Conservation (phyloP, 2,113 vertebrate species). For the Desmodus rotundus region DNA sequence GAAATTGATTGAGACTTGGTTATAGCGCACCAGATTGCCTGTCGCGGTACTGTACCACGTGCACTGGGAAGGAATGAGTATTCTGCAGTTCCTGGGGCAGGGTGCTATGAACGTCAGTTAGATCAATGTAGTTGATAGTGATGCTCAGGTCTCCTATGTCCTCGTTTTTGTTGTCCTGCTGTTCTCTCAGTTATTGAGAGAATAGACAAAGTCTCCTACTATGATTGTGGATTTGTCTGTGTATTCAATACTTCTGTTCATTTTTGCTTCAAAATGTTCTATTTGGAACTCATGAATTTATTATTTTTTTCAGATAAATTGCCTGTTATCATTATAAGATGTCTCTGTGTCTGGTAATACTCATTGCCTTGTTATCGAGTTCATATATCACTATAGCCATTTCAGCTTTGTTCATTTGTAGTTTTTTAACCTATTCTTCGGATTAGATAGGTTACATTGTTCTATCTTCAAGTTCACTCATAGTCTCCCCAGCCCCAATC, state of each 20-base stretch:
- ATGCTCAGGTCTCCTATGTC: background rate
- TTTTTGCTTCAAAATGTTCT: background rate
- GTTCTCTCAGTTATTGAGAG: background rate
- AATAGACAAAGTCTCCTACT: background rate
- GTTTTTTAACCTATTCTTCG: background rate
- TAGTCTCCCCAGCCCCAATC: background rate
- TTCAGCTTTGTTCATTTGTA: background rate
- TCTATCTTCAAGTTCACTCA: background rate
- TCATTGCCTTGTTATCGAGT: background rate
- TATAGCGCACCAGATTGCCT: background rate
- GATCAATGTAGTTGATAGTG: background rate
- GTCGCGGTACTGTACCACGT: background rate
- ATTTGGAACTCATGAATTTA: background rate
- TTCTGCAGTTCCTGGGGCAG: background rate
- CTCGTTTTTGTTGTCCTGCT: background rate
- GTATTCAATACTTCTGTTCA: background rate
- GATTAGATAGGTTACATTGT: background rate
- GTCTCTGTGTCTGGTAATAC: background rate
- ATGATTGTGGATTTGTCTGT: background rate
- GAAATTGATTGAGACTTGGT: background rate
- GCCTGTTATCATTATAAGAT: background rate
- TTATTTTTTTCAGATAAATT: background rate
- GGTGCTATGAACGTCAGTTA: background rate
- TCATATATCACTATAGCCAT: background rate
- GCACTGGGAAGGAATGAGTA: background rate